These are phyloP conservation scores for Cantharis flavilabris DNA, from an alignment of 2,888 invertebrate species.

Conservation along the genomic window DNA sequence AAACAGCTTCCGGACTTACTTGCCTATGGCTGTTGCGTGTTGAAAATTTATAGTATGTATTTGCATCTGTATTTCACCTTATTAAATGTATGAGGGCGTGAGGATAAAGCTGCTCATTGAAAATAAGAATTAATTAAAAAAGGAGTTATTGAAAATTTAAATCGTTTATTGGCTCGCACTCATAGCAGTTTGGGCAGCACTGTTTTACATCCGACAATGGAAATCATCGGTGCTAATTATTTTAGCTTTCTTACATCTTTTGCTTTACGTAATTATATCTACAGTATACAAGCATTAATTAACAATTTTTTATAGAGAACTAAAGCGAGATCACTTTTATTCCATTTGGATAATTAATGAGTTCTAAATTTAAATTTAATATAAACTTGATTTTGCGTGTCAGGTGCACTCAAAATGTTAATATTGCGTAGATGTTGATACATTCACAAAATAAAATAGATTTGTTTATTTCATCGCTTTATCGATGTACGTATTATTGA, in stretches of 20 bases:
- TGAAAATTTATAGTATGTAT: too few relatives aligned
- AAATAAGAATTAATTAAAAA: background rate
- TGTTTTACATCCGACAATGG: too few relatives aligned
- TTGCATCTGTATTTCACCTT: too few relatives aligned
- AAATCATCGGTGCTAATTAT: too few relatives aligned
- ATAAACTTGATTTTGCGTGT: background rate
- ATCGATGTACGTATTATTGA: background rate
- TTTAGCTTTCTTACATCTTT: background rate
- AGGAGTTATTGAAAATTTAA: background rate
- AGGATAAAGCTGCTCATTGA: background rate
- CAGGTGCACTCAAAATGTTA: background rate
- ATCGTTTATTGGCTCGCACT: too few relatives aligned
- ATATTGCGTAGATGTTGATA: background rate
- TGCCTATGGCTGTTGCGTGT: too few relatives aligned
- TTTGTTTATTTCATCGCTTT: background rate
- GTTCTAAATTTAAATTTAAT: background rate
- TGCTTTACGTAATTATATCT: background rate
- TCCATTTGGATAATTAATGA: background rate
- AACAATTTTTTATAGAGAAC: background rate
- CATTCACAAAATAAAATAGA: background rate
- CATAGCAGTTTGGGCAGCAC: too few relatives aligned
- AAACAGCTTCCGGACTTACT: too few relatives aligned
- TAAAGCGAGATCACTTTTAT: background rate
- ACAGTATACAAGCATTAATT: background rate
- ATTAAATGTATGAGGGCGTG: too few relatives aligned